These are phyloP conservation scores for Sesamia nonagrioides DNA, from an alignment of 1,140 invertebrate species.

Conservation along the genomic window DNA sequence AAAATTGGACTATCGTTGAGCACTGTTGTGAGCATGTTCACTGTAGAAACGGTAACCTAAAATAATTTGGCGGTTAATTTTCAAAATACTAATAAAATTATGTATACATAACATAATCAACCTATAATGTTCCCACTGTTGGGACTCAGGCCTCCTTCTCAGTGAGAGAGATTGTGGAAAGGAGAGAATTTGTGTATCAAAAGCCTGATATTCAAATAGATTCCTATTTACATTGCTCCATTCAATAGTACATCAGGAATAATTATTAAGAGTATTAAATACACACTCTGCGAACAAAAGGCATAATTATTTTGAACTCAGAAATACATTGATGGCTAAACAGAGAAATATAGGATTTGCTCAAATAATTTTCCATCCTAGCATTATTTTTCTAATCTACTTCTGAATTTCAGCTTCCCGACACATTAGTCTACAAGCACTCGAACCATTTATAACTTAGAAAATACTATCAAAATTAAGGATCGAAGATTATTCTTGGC, in stretches of 20 bases:
- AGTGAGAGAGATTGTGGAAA: too few relatives aligned
- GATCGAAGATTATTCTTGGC: slow-evolving; percentile 47
- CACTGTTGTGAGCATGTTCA: slow-evolving; percentile 96
- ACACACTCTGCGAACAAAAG: too few relatives aligned
- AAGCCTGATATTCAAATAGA: too few relatives aligned
- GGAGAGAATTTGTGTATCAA: too few relatives aligned
- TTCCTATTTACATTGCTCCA: too few relatives aligned
- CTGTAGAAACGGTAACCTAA: slow-evolving; percentile 94
- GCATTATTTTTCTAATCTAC: neutral
- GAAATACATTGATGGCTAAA: neutral
- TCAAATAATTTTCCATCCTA: too few relatives aligned
- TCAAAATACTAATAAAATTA: too few relatives aligned
- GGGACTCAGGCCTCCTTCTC: too few relatives aligned
- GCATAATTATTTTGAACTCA: neutral
- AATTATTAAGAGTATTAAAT: too few relatives aligned
- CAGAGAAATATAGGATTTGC: neutral
- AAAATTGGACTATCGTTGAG: slow-evolving; percentile 96
- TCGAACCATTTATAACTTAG: slow-evolving; percentile 26
- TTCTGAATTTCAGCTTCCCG: neutral
- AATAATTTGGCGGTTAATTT: slow-evolving; percentile 25
- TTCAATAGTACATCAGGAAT: too few relatives aligned
- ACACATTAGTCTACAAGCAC: slow-evolving; percentile 5
- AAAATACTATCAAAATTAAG: slow-evolving; percentile 54
- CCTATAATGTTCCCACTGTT: too few relatives aligned
- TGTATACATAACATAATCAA: too few relatives aligned